These are phyloP conservation scores for Balearica regulorum DNA, from an alignment of 2,797 vertebrate species.

Conservation along the genomic window DNA sequence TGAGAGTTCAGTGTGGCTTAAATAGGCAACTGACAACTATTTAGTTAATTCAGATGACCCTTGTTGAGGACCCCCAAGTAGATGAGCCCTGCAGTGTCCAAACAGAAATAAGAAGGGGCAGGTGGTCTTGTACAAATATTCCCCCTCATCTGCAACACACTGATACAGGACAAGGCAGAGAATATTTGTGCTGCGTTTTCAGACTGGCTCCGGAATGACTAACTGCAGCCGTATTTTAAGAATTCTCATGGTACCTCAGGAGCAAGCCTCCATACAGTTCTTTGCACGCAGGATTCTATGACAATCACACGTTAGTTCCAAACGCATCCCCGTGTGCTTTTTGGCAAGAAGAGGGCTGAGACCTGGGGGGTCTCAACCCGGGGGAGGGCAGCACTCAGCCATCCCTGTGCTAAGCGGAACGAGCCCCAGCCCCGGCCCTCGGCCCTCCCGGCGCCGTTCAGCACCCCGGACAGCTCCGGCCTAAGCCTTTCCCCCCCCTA, in stretches of 20 bases:
- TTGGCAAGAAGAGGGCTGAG: background rate
- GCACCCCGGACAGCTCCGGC: background rate
- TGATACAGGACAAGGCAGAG: background rate
- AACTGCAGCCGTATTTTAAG: background rate
- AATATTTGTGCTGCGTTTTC: background rate
- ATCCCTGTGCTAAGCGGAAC: fast-evolving
- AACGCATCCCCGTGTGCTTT: fast-evolving
- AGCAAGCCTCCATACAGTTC: background rate
- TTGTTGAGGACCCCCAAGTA: background rate
- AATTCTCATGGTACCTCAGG: fast-evolving
- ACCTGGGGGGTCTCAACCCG: background rate
- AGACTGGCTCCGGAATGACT: background rate
- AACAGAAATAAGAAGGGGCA: background rate
- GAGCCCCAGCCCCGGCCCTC: background rate
- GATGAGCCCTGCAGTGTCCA: background rate
- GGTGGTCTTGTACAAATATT: background rate
- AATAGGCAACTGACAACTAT: background rate
- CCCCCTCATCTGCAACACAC: fast-evolving
- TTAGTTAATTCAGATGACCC: background rate
- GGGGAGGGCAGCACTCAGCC: background rate
- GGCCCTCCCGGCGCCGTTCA: fast-evolving
- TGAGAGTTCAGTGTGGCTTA: background rate
- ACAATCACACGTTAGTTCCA: background rate
- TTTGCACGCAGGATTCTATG: background rate
- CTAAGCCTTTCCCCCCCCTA: fast-evolving